phyloP scores from a whole-genome alignment of 1,140 invertebrate genomes.

The Leptopilina boulardi region DNA sequence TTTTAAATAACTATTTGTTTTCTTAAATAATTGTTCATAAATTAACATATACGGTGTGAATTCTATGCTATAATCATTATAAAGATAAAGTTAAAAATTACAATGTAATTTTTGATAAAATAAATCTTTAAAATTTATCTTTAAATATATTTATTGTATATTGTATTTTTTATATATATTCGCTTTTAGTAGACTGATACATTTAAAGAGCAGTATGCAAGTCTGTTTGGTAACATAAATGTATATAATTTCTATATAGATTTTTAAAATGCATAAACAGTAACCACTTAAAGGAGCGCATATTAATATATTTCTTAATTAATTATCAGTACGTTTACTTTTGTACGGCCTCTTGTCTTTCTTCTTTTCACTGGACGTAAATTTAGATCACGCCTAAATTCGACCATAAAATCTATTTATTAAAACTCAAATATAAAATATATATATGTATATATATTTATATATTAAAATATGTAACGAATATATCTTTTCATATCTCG shows the following conservation, averaged over 20 bases:
- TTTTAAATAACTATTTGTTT: no score
- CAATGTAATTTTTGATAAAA: neutral
- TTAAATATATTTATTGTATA: slow-evolving; percentile 61
- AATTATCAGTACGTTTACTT: slow-evolving; percentile 33
- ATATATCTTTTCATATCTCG: slow-evolving; percentile 14
- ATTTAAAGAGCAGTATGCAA: slow-evolving; percentile 45
- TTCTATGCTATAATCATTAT: neutral
- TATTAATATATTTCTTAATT: neutral
- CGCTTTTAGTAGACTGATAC: slow-evolving; percentile 52
- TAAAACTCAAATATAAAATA: slow-evolving; percentile 26
- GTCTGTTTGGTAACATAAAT: slow-evolving; percentile 49
- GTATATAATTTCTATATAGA: slow-evolving; percentile 41
- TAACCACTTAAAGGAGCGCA: slow-evolving; percentile 33
- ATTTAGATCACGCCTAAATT: neutral
- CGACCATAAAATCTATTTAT: slow-evolving; percentile 15
- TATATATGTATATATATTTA: slow-evolving; percentile 8
- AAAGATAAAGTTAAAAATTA: neutral
- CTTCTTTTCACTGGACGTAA: neutral
- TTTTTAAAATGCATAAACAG: slow-evolving; percentile 36
- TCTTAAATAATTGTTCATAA: no score
- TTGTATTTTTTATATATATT: slow-evolving; percentile 9
- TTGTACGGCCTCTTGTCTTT: neutral
- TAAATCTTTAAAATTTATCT: slow-evolving; percentile 42
- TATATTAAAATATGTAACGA: slow-evolving; percentile 10
- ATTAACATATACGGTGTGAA: neutral